Evolutionary conservation across 2,888 invertebrate species (phyloP), one percentile per base, ranked within the genome.

Genomic region (Petrolisthes cinctipes): DNA sequence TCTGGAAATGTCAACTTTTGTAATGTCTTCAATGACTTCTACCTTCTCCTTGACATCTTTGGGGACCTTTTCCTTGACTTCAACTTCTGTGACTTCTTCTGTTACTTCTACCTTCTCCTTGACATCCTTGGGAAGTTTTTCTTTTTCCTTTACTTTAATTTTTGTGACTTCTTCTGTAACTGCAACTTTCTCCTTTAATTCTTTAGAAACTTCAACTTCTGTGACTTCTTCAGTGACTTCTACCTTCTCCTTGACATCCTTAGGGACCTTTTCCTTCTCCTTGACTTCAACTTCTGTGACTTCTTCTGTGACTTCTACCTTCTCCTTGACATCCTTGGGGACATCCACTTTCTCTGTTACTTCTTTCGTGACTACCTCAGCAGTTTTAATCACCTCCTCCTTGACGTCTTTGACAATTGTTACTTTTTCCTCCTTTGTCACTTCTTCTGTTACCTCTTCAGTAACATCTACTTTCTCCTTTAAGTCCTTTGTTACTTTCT

Each of bases 91-190:
- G 61, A 61, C 61, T 61, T 61, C n/a, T n/a, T n/a, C 61, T 54
- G 37, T 76, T 56, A 56, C 14, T 53, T 80, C 73, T 4, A 37
- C 81, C 11, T 80, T 76, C 57, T n/a, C n/a, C 14, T 61, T 61
- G 61, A 61, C 89, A 56, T 89, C 68, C n/a, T 37, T 37, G 37
- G 37, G 80, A 23, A 75, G 56, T 71, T 85, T 61, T 54, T 95
- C 61, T 3, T 61, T 17, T 61, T 61, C 17, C 9, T 14, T 61
- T 9, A 14, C 61, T 61, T 14, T 17, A 14, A 14, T 17, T 9
- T 61, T 17, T 17, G 9, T 61, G 61, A n/a, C 71, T 71, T n/a
- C 71, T 71, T n/a, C 20, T 6, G 6, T 71, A 17, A 14, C 61
- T 61, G 9, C 61, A 14, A 6, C 20, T n/a, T n/a, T 20, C 20